Conservation (phyloP, 2,888 invertebrate species). For the Noctuana brunneofusca region DNA sequence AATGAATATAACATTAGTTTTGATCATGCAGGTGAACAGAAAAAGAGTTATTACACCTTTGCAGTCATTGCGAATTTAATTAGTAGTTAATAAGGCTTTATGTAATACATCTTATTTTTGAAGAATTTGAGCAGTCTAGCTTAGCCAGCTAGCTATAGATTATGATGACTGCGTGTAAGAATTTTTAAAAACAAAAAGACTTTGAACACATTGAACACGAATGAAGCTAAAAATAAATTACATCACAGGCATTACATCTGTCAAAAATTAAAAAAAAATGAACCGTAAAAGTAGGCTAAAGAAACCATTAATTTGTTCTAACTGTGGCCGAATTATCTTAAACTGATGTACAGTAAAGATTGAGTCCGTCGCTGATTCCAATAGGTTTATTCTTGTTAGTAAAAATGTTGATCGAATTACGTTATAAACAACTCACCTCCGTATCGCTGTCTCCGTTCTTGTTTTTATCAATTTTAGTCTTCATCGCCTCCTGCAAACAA, state of each 20-base stretch:
- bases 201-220: constrained; percentile 25
- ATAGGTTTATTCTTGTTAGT: constrained; percentile 15
- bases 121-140: too few species aligned
- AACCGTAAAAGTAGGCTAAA: constrained; percentile 6
- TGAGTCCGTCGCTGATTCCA: constrained; percentile 4
- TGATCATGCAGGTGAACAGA: background rate
- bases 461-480: constrained; percentile 83
- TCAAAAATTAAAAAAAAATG: constrained; percentile 35
- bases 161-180: background rate
- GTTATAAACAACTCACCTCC: constrained; percentile 77
- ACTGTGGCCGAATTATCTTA: background rate
- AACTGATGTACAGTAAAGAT: background rate
- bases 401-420: constrained; percentile 30
- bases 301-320: background rate
- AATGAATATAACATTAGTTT: too few species aligned
- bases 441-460: constrained; percentile 80
- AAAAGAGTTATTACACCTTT: too few species aligned
- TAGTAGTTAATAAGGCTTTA: too few species aligned
- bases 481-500: constrained; percentile 81
- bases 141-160: too few species aligned
- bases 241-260: constrained; percentile 37
- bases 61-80: too few species aligned
- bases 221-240: constrained; percentile 38
- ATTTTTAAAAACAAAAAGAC: constrained; percentile 4
- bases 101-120: too few species aligned